Base-by-base conservation (phyloP, 2,888 invertebrate species). In the Xylophagus ater region DNA sequence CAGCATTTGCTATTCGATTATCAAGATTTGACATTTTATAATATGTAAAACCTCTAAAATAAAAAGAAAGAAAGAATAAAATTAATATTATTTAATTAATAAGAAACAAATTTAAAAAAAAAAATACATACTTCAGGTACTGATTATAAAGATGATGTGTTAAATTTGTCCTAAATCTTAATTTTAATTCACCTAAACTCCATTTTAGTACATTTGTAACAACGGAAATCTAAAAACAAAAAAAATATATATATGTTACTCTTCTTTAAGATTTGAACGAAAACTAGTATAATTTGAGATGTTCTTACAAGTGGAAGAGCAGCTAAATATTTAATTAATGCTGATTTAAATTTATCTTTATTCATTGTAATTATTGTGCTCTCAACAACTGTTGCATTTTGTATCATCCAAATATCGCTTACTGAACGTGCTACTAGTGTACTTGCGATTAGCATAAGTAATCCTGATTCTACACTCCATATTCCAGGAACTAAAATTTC, bases 381-480 rank as follows among this genome's bases (percentile, higher is more conserved):
- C 72, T 97, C 97, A 51, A 97, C 79, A 39, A 84, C 73, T 2
- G 97, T 97, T 9, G 88, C 86, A 59, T 86, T 89, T 56, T 88
- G 84, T 51, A 98, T 98, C 71, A 97, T 80, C 93, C 94, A 98
- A 37, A 98, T 74, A 66, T 98, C 98, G 57, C 94, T 94, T 49
- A 92, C 73, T 0, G 97, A 94, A 50, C 96, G 73, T 3, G 86
- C 79, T 15, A 94, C 73, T 28, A 98, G 70, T 4, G 90, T 78
- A 4, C 69, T 58, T 1, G 94, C 96, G 6, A 90, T 78, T 17
- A 88, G 60, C 9, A 73, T 45, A 55, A 88, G 68, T 45, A 81
- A 76, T 4, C 78, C 82, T 47, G 76, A 72, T 66, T 93, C 93
- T 41, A 78, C 67, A 9, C 81, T 76, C 62, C 81, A 75, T 53